These are phyloP conservation scores for Anarsia innoxiella DNA, from an alignment of 2,888 invertebrate genomes.

Conservation along the genomic window DNA sequence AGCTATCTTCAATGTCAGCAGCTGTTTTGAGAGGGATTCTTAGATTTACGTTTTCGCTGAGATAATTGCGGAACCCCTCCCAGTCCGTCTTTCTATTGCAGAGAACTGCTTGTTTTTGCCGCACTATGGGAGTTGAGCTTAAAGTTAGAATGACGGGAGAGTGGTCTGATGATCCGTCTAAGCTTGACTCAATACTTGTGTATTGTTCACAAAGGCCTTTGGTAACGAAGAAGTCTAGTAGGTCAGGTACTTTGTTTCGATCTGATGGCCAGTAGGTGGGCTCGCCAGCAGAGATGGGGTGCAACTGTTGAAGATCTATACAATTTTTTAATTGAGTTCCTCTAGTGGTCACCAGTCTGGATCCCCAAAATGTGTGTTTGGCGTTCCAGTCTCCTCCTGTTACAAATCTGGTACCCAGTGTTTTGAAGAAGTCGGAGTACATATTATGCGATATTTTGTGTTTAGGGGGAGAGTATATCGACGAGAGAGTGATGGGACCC, in stretches of 20 bases:
- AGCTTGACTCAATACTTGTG: background rate
- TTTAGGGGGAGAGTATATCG: background rate
- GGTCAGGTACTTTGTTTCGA: background rate
- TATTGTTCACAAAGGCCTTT: background rate
- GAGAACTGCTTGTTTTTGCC: background rate
- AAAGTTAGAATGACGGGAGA: background rate
- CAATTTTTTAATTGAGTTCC: background rate
- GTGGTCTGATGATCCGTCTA: background rate
- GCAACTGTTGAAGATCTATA: background rate
- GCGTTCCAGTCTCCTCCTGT: background rate
- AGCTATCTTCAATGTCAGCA: conserved; percentile 11
- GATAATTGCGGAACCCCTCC: background rate
- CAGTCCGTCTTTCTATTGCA: background rate
- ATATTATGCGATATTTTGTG: background rate
- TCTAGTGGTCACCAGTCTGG: background rate
- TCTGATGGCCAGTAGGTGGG: background rate
- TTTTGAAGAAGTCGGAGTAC: background rate
- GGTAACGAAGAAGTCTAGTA: background rate
- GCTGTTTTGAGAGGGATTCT: conserved; percentile 12
- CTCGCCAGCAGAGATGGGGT: background rate
- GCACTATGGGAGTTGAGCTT: background rate
- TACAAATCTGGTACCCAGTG: background rate
- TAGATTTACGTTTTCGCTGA: conserved; percentile 2
- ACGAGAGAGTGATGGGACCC: background rate
- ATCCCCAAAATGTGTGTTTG: background rate